phyloP scores from a whole-genome alignment of 1,140 invertebrate genomes.

The Lordiphosa mommai region DNA sequence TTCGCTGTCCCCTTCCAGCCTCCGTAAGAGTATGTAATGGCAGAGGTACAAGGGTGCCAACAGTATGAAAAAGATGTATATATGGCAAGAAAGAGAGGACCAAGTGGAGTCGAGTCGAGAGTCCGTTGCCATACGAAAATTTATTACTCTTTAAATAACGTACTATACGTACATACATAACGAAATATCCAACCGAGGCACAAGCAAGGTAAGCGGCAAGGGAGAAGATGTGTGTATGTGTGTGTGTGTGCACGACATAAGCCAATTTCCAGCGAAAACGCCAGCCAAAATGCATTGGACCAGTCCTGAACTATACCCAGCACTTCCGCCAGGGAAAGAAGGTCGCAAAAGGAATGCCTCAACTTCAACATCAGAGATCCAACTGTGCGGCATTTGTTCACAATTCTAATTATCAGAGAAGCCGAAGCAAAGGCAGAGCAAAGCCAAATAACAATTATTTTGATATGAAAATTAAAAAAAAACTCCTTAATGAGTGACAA shows the following conservation, averaged over 20 bases:
- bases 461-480: no score
- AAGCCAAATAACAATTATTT: no score
- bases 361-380: conserved; percentile 20
- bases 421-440: no score
- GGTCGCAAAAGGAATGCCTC: conserved; percentile 28
- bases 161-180: conserved; percentile 29
- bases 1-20: conserved; percentile 1
- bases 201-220: neutral
- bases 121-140: conserved; percentile 37
- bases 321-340: conserved; percentile 9
- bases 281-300: conserved; percentile 33
- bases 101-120: no score
- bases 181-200: conserved; percentile 4
- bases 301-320: neutral
- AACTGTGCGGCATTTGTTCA: conserved; percentile 34
- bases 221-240: no score
- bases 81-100: neutral
- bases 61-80: conserved; percentile 8
- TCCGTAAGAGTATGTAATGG: conserved; percentile 15
- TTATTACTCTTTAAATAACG: conserved; percentile 65
- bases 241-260: conserved; percentile 37
- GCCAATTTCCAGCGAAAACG: conserved; percentile 45
- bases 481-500: no score
- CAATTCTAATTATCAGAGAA: conserved; percentile 41
- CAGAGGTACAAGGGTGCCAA: conserved; percentile 41